A percentile compares a stretch with the other conserved stretches of the same genome.
phyloP scores from a whole-genome alignment of 2,113 vertebrate species.

The Picathartes gymnocephalus region DNA sequence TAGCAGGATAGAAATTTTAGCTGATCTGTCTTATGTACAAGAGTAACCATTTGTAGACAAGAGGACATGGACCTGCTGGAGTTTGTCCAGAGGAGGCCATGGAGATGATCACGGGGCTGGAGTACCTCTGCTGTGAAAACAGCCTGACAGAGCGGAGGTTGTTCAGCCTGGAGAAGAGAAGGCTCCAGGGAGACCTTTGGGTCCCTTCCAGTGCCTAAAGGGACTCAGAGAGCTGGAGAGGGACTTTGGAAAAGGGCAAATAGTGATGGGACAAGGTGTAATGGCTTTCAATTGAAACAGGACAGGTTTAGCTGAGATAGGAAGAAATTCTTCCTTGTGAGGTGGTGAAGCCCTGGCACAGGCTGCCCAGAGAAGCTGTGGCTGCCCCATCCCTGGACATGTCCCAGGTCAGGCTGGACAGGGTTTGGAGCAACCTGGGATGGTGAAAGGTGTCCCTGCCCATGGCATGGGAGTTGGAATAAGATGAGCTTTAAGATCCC shows the following conservation, averaged over 20 bases:
- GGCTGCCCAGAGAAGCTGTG: background rate
- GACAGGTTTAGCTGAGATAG: too few species aligned
- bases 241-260: background rate
- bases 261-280: background rate
- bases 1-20: background rate
- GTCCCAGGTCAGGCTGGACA: background rate
- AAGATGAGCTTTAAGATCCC: background rate
- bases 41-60: too few species aligned
- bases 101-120: fast-evolving
- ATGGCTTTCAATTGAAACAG: background rate
- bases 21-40: background rate
- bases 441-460: background rate
- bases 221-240: background rate
- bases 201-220: background rate
- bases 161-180: background rate
- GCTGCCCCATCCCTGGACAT: background rate
- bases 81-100: background rate
- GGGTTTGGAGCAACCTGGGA: background rate
- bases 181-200: background rate
- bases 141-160: background rate
- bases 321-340: background rate
- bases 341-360: too few species aligned
- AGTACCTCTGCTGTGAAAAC: background rate
- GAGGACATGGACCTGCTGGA: background rate
- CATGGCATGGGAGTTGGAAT: background rate